Evolutionary conservation across 2,797 vertebrate genomes (phyloP), one percentile per base, ranked within the genome.

Genomic region (Scomberomorus guttatus): DNA sequence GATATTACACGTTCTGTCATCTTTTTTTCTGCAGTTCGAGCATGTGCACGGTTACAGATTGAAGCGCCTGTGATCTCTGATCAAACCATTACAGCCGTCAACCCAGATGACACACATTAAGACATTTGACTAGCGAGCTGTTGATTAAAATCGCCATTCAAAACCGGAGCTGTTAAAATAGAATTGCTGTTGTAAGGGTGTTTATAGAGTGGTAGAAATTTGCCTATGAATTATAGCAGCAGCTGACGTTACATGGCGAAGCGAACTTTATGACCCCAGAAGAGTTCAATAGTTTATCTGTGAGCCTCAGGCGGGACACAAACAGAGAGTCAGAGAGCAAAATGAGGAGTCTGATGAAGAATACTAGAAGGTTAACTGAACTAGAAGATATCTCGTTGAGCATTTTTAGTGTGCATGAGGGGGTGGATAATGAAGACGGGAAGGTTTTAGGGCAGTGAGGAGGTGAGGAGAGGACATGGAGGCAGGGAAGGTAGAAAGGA

Each of bases 161-260:
- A 82, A 85, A 29, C 20, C 12, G 5, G 50, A 1, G 18, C 8
- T 37, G 54, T 68, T 66, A 7, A 59, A 13, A 55, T 67, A 15
- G 14, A 27, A 20, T 17, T 14, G 34, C 42, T 13, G 52, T 57
- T 57, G 2, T 5, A 22, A 6, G 50, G 12, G 8, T 65, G 62
- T 83, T 86, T 75, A 63, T 52, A 51, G 56, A 79, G 72, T 13
- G 6, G 57, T 50, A 59, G 27, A 78, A 59, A 83, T 91, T 75
- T 86, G 79, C 57, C 66, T 86, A 55, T 18, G 24, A 60, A 69
- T 77, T 69, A 44, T 29, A 48, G 63, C 72, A 15, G 79, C 62
- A 63, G 87, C 76, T 56, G 81, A 61, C 51, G 83, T 88, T 89
- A 82, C 68, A 84, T 80, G 62, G 88, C 48, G 64, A 86, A 13